phyloP scores from a whole-genome alignment of 1,140 invertebrate genomes.

The Drosophila pachea region DNA sequence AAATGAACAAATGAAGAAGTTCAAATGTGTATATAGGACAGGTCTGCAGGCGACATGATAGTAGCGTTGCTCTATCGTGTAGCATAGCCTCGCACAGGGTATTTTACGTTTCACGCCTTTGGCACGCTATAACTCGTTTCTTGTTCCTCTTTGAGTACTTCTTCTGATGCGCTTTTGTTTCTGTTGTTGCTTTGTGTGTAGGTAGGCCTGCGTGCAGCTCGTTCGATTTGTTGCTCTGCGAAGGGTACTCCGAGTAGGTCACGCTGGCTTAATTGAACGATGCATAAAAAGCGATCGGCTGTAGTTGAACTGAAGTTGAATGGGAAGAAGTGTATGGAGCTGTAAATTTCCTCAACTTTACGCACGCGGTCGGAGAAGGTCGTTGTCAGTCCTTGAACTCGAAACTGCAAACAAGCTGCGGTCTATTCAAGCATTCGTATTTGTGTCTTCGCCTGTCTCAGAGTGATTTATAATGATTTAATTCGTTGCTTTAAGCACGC shows the following conservation, averaged over 20 bases:
- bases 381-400: conserved; percentile 29
- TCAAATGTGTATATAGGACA: neutral
- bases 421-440: conserved; percentile 7
- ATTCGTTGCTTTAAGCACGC: conserved; percentile 60
- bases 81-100: neutral
- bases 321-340: neutral
- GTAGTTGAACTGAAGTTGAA: neutral
- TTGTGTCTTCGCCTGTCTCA: conserved; percentile 13
- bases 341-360: too few relatives aligned
- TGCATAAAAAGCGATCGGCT: neutral
- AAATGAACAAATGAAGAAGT: neutral
- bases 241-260: conserved; percentile 17
- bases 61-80: neutral
- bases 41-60: neutral
- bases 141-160: conserved; percentile 1
- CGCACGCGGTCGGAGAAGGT: neutral
- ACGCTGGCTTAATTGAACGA: conserved; percentile 5
- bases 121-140: neutral
- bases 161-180: conserved; percentile 13
- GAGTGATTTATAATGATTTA: conserved; percentile 59
- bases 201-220: conserved; percentile 4
- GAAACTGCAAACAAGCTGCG: conserved; percentile 2
- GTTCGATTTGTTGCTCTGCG: neutral
- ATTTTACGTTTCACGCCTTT: neutral
- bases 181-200: conserved; percentile 10